phyloP scores from a whole-genome alignment of 2,888 invertebrate species.

The Bombylius major region DNA sequence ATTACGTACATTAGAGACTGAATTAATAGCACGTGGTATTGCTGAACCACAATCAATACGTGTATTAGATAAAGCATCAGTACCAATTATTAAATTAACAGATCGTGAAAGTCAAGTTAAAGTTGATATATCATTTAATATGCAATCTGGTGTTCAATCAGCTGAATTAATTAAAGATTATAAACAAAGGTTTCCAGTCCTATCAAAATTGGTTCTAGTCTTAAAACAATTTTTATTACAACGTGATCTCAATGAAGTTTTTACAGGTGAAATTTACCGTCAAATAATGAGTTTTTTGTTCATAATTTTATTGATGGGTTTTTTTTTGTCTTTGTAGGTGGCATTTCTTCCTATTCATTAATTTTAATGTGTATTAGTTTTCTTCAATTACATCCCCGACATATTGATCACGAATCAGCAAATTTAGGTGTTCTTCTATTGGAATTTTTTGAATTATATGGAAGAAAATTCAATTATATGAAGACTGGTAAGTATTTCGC shows the following conservation, averaged over 20 bases:
- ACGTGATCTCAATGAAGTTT: slow-evolving; percentile 97
- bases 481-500: slow-evolving; percentile 51
- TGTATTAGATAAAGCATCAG: slow-evolving; percentile 94
- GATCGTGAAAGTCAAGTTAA: slow-evolving; percentile 71
- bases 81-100: slow-evolving; percentile 95
- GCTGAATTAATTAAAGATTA: slow-evolving; percentile 90
- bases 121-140: slow-evolving; percentile 99
- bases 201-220: slow-evolving; percentile 90
- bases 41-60: slow-evolving; percentile 83
- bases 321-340: slow-evolving; percentile 41
- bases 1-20: slow-evolving; percentile 79
- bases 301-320: not conserved
- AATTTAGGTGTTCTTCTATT: slow-evolving; percentile 91
- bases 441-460: slow-evolving; percentile 96
- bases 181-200: slow-evolving; percentile 75
- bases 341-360: slow-evolving; percentile 96
- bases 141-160: slow-evolving; percentile 94
- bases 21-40: slow-evolving; percentile 77
- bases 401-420: slow-evolving; percentile 52
- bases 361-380: slow-evolving; percentile 98
- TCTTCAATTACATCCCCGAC: slow-evolving; percentile 80
- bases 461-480: slow-evolving; percentile 90
- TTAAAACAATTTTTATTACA: slow-evolving; percentile 97
- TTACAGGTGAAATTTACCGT: slow-evolving; percentile 49
- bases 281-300: no score